Conservation (phyloP, 2,888 invertebrate species). For the Eugnorisma glareosa region DNA sequence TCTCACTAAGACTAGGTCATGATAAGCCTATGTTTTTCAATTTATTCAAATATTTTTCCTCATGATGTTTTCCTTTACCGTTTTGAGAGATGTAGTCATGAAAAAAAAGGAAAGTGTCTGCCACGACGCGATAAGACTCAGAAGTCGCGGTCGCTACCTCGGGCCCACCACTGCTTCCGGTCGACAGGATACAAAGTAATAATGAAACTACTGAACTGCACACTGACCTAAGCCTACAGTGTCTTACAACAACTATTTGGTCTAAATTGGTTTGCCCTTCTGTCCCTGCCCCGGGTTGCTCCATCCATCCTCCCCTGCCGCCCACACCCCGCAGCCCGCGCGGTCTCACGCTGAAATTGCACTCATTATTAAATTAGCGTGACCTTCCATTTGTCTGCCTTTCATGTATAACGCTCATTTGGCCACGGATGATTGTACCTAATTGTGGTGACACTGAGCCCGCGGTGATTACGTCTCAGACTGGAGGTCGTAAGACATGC, state of each 20-base stretch:
- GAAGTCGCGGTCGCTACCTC: neutral
- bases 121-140: neutral
- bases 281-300: neutral
- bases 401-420: constrained; percentile 47
- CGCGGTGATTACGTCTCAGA: constrained; percentile 13
- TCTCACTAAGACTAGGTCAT: too few relatives aligned
- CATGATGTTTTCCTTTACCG: too few relatives aligned
- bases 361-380: constrained; percentile 62
- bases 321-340: neutral
- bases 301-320: neutral
- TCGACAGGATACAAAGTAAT: neutral
- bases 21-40: too few relatives aligned
- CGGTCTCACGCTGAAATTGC: constrained; percentile 48
- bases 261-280: constrained; percentile 24
- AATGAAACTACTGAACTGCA: neutral
- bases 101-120: neutral
- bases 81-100: too few relatives aligned
- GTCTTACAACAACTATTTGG: neutral
- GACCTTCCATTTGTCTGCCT: constrained; percentile 59
- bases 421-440: constrained; percentile 22
- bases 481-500: neutral
- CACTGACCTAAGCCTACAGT: neutral
- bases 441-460: neutral
- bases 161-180: neutral
- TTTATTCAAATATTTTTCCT: too few relatives aligned